Conservation (phyloP, 1,140 invertebrate species). For the Trachymyrmex septentrionalis region DNA sequence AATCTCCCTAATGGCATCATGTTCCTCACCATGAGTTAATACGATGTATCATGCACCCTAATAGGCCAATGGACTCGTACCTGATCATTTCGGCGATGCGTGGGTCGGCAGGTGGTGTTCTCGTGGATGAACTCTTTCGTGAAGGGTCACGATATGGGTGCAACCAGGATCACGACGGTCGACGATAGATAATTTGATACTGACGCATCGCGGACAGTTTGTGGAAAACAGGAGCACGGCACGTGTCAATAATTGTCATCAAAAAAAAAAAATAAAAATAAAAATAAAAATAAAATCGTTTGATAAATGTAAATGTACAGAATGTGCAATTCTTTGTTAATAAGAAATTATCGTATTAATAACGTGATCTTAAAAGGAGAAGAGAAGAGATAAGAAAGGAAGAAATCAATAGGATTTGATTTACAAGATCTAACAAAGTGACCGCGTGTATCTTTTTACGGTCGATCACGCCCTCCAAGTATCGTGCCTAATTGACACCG, state of each 20-base stretch:
- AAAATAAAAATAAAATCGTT: background rate
- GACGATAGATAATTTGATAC: slow-evolving; percentile 29
- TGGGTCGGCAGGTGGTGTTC: slow-evolving; percentile 75
- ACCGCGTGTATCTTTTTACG: slow-evolving; percentile 72
- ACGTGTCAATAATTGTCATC: background rate
- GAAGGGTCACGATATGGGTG: slow-evolving; percentile 57
- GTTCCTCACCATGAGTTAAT: slow-evolving; percentile 80
- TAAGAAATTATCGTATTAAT: slow-evolving; percentile 2
- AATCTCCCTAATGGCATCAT: slow-evolving; percentile 82
- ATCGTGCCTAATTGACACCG: slow-evolving; percentile 71
- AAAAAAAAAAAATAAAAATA: background rate
- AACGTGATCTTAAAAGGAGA: background rate
- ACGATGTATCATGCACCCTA: slow-evolving; percentile 82
- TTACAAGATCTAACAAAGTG: slow-evolving; percentile 76
- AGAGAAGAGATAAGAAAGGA: background rate
- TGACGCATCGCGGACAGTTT: slow-evolving; percentile 23
- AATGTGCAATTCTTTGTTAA: background rate
- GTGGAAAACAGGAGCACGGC: background rate
- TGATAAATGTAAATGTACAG: background rate
- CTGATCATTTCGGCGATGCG: slow-evolving; percentile 76
- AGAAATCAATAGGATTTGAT: slow-evolving; percentile 75
- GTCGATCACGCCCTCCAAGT: slow-evolving; percentile 73
- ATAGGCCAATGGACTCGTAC: slow-evolving; percentile 76
- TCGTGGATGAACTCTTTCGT: slow-evolving; percentile 65
- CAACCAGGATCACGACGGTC: background rate